A percentile compares a stretch with the other conserved stretches of the same genome.
Conservation (phyloP, 2,113 vertebrate species). For the Prunella himalayana region DNA sequence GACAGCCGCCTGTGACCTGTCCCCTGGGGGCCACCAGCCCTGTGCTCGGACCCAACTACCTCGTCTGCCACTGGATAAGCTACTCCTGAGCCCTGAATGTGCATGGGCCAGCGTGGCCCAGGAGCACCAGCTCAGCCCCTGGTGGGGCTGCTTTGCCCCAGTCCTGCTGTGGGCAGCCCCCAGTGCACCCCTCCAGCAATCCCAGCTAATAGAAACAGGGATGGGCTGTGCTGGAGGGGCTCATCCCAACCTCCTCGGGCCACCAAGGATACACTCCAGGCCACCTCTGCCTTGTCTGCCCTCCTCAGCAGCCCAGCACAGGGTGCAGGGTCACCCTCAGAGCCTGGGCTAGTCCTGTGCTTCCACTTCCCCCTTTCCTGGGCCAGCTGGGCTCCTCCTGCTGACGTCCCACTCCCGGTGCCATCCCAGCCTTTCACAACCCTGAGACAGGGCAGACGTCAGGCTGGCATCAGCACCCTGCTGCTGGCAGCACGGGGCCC, state of each 20-base stretch:
- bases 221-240: neutral
- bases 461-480: neutral
- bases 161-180: neutral
- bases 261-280: neutral
- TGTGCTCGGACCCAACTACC: neutral
- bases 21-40: neutral
- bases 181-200: accelerated
- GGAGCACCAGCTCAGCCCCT: neutral
- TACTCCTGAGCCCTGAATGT: neutral
- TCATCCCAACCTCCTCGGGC: accelerated
- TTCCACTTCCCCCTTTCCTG: neutral
- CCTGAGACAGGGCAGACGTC: accelerated
- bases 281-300: neutral
- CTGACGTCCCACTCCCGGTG: accelerated
- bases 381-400: neutral
- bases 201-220: accelerated
- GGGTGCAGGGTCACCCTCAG: accelerated
- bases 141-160: neutral
- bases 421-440: neutral
- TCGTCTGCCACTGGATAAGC: conserved; percentile 16
- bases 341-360: neutral
- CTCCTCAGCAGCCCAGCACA: neutral
- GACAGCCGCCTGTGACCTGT: neutral
- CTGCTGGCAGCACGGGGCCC: neutral
- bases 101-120: accelerated